Conservation (phyloP, 2,797 vertebrate species). For the Saxicola maurus region DNA sequence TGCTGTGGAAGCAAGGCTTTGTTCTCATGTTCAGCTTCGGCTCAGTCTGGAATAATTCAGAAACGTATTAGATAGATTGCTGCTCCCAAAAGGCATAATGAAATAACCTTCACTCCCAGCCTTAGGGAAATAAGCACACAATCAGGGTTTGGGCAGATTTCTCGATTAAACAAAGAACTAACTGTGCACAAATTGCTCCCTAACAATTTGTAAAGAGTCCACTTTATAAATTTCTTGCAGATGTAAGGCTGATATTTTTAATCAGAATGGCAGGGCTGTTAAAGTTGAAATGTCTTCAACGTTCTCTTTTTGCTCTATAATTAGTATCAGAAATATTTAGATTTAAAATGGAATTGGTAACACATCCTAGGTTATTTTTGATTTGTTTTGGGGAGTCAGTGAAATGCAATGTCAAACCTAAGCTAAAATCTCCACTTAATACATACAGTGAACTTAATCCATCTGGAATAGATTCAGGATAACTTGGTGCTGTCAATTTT, state of each 20-base stretch:
- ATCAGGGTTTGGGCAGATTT: slow-evolving; percentile 81
- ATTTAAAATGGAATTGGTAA: slow-evolving; percentile 65
- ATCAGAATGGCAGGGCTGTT: slow-evolving; percentile 67
- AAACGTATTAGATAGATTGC: slow-evolving; percentile 88
- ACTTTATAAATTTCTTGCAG: slow-evolving; percentile 85
- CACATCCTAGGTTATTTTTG: slow-evolving; percentile 47
- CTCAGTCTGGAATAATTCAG: slow-evolving; percentile 88
- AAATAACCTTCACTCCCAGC: slow-evolving; percentile 85
- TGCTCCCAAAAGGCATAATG: slow-evolving; percentile 80
- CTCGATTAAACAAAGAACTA: slow-evolving; percentile 81
- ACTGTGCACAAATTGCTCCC: slow-evolving; percentile 79
- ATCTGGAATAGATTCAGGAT: slow-evolving; percentile 64
- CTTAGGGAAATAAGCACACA: slow-evolving; percentile 82
- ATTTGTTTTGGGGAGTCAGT: slow-evolving; percentile 44
- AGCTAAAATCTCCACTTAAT: slow-evolving; percentile 22
- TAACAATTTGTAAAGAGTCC: slow-evolving; percentile 83
- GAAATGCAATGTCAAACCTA: slow-evolving; percentile 46
- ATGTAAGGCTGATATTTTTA: slow-evolving; percentile 77
- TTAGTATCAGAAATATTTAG: slow-evolving; percentile 72
- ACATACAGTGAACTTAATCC: slow-evolving; percentile 43
- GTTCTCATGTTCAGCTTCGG: slow-evolving; percentile 81
- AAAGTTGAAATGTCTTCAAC: slow-evolving; percentile 59
- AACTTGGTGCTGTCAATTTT: slow-evolving; percentile 68
- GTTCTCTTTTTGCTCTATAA: slow-evolving; percentile 53
- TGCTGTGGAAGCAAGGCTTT: slow-evolving; percentile 79